Evolutionary conservation across 2,888 invertebrate genomes (phyloP).

Genomic region (Prosopocoilus inquinatus): DNA sequence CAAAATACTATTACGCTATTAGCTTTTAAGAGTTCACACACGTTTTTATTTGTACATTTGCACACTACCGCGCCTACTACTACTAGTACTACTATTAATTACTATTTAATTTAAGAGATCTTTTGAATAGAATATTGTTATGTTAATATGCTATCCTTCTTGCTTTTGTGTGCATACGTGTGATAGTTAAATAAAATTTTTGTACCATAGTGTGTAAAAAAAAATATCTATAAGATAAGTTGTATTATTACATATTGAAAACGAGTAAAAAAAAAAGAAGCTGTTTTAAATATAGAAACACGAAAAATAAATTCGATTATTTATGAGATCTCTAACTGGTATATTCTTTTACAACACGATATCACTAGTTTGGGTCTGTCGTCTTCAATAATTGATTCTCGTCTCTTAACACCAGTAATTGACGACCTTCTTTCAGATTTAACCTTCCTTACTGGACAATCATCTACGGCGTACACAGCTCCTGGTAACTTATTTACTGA

Average conservation of each 20-base stretch:
- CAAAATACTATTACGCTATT: too few species aligned
- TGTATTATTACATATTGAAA: slow-evolving; percentile 52
- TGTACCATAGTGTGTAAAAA: slow-evolving; percentile 63
- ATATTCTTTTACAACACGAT: slow-evolving; percentile 54
- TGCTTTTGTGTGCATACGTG: slow-evolving; percentile 52
- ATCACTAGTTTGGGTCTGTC: slow-evolving; percentile 10
- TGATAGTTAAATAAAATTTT: slow-evolving; percentile 53
- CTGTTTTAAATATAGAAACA: slow-evolving; percentile 33
- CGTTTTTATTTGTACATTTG: too few species aligned
- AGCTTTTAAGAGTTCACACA: too few species aligned
- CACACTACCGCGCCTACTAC: neutral
- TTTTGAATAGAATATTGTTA: slow-evolving; percentile 12
- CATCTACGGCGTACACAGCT: slow-evolving; percentile 58
- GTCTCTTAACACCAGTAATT: too few species aligned
- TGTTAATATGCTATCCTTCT: slow-evolving; percentile 39
- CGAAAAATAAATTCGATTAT: slow-evolving; percentile 33
- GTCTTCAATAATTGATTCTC: neutral
- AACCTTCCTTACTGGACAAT: slow-evolving; percentile 54
- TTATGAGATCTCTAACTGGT: slow-evolving; percentile 53
- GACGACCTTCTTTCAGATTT: slow-evolving; percentile 38
- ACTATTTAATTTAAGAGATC: slow-evolving; percentile 11
- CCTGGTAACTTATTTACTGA: slow-evolving; percentile 56
- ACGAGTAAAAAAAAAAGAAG: slow-evolving; percentile 34
- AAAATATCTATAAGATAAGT: slow-evolving; percentile 49
- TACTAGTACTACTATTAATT: too few species aligned